These are phyloP conservation scores for Toxonevra muliebris DNA, from an alignment of 2,888 invertebrate species.

Conservation along the genomic window DNA sequence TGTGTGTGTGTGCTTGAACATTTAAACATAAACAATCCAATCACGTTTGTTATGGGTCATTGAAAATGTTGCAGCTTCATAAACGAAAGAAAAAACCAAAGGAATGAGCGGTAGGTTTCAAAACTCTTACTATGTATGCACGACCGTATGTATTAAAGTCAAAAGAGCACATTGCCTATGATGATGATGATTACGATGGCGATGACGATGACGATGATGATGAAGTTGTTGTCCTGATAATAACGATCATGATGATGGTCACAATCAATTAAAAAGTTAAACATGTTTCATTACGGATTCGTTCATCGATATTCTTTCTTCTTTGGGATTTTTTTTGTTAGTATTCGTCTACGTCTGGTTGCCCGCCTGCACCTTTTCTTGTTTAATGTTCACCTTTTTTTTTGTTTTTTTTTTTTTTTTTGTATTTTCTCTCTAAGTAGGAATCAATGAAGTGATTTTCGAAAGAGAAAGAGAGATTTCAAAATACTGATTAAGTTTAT, in stretches of 20 bases:
- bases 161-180: too few relatives aligned
- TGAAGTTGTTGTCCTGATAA: conserved; percentile 3
- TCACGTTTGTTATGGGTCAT: conserved; percentile 22
- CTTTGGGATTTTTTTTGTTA: too few relatives aligned
- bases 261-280: conserved; percentile 29
- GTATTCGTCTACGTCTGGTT: too few relatives aligned
- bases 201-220: conserved; percentile 4
- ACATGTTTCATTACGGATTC: conserved; percentile 12
- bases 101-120: too few relatives aligned
- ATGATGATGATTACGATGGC: background rate
- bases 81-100: background rate
- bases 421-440: background rate
- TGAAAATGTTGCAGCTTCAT: background rate
- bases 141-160: too few relatives aligned
- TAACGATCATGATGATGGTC: background rate
- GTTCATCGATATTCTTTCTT: background rate
- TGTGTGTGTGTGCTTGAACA: too few relatives aligned
- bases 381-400: background rate
- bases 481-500: conserved; percentile 18
- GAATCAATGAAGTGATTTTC: conserved; percentile 17
- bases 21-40: conserved; percentile 16
- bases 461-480: conserved; percentile 19
- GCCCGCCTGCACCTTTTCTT: background rate
- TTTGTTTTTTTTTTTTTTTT: background rate
- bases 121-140: too few relatives aligned